phyloP scores from a whole-genome alignment of 2,797 vertebrate genomes.

The Leptoclinus maculatus region DNA sequence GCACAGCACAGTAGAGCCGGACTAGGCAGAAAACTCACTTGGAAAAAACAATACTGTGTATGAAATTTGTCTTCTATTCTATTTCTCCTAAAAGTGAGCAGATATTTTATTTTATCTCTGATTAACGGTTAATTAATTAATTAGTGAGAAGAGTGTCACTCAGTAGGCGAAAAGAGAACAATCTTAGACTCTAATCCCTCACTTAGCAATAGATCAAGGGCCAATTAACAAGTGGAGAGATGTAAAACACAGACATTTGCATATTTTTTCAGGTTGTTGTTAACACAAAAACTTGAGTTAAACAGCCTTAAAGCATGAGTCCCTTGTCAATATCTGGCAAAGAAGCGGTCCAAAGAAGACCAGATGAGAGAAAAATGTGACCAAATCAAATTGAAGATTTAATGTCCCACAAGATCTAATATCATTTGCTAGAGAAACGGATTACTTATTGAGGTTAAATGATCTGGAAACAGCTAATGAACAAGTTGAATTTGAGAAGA shows the following conservation, averaged over 20 bases:
- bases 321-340: neutral
- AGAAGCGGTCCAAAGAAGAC: neutral
- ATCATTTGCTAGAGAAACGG: conserved; percentile 65
- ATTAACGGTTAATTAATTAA: conserved; percentile 22
- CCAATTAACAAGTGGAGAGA: conserved; percentile 26
- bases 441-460: conserved; percentile 72
- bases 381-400: conserved; percentile 24
- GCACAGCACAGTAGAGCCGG: too few species aligned
- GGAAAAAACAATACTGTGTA: too few species aligned
- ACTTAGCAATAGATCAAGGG: conserved; percentile 29
- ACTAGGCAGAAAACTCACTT: too few species aligned
- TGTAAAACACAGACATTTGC: conserved; percentile 1
- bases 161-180: neutral
- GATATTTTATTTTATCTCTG: conserved; percentile 6
- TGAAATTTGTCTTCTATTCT: neutral
- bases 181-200: conserved; percentile 19
- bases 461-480: conserved; percentile 76
- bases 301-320: neutral
- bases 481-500: conserved; percentile 63
- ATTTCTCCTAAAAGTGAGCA: neutral
- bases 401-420: conserved; percentile 23
- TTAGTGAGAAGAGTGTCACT: conserved; percentile 1
- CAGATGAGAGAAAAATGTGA: neutral
- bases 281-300: neutral
- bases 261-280: conserved; percentile 18